Base-by-base conservation (phyloP, 2,888 invertebrate species). In the Ctena decussata region DNA sequence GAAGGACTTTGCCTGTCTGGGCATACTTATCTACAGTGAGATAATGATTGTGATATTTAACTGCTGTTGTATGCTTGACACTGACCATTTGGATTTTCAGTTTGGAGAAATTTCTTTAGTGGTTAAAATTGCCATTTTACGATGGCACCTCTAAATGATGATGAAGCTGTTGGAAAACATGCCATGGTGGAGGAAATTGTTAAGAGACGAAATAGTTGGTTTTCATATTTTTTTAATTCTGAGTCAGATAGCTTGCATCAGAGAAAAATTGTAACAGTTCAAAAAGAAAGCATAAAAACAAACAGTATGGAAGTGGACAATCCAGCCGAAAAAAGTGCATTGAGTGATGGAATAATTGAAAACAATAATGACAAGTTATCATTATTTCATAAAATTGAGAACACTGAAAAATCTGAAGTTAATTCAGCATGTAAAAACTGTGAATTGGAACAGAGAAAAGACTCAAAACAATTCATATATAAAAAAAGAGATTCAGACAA, bases 401-500 rank as follows among this genome's bases (percentile, higher is more conserved):
- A 30, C 18, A 41, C 30, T 77, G 46, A 49, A 32, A 24, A 35
- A 57, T 39, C 21, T 32, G 41, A 41, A 18, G 12, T 32, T 53
- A 49, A 12, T 69, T 32, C 24, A 18, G 49, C 24, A 30, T 65
- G 53, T 60, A 39, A 72, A 72, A 79, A 30, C 15, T 60, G 27
- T 41, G 46, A 69, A 65, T 30, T 37, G 32, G 35, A 71, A 27
- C 71, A 71, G 24, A n/a, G n/a, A 15, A 30, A 60, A 39, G 72
- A 18, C 0, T 44, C 1, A n/a, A 37, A 80, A 49, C 65, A 71
- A 24, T 39, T 11, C 73, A 49, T 84, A n/a, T 88, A 85, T 81
- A 41, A 81, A 32, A 85, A 84, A 60, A 78, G 49, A 70, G 70
- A 72, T 30, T 46, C 76, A 60, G 83, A 88, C 49, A 65, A 37